These are phyloP conservation scores for Eospalax fontanierii DNA, from an alignment of 2,797 vertebrate species.

Conservation along the genomic window DNA sequence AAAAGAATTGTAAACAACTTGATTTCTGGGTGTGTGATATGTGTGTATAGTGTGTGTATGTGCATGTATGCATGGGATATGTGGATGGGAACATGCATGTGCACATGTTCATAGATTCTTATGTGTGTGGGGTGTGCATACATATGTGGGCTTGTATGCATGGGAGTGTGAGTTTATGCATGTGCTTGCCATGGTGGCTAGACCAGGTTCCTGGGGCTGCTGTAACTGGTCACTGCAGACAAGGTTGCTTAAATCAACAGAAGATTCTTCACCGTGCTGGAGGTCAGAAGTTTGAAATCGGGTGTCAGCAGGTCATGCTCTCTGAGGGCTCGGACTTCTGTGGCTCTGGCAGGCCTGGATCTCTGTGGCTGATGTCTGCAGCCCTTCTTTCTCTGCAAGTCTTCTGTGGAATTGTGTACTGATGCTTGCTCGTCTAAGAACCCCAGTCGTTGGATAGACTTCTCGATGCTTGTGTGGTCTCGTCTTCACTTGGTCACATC, in stretches of 20 bases:
- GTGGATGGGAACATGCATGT: no score
- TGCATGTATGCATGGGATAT: not conserved
- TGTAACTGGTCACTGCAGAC: not conserved
- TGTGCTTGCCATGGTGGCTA: no score
- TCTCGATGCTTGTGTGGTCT: not conserved
- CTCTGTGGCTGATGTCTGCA: rapidly evolving
- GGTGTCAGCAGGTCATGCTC: rapidly evolving
- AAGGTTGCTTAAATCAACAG: not conserved
- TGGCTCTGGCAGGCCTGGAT: not conserved
- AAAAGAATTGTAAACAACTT: no score
- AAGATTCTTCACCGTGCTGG: not conserved
- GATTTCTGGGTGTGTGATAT: no score
- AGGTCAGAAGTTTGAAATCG: not conserved
- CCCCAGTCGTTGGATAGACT: not conserved
- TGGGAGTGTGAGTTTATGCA: no score
- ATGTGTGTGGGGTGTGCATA: not conserved
- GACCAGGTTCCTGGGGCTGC: constrained; percentile 10
- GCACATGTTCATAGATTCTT: no score
- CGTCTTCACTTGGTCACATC: not conserved
- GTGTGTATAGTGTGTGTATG: not conserved
- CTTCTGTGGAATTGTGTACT: not conserved
- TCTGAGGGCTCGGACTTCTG: not conserved
- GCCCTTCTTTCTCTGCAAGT: not conserved
- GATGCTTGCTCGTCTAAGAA: not conserved
- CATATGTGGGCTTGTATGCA: not conserved